Percentiles rank a stretch among this genome's conserved stretches.
Conservation (phyloP, 2,888 invertebrate species). For the Drosophila mimetica region DNA sequence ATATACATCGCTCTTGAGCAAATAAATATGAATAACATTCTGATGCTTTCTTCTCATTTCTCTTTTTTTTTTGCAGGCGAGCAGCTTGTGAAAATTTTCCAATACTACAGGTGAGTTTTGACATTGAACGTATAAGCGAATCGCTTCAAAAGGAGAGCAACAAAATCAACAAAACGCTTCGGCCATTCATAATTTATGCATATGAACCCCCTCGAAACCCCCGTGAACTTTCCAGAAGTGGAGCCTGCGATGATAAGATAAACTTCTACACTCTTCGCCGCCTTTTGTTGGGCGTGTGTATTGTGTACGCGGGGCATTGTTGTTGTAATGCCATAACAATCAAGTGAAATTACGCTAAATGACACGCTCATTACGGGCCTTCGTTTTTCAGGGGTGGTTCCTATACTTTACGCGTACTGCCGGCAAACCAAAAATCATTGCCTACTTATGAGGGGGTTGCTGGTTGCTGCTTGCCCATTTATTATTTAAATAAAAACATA, state of each 20-base stretch:
- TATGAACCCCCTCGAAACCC: slow-evolving; percentile 19
- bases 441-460: slow-evolving; percentile 62
- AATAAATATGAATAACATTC: neutral
- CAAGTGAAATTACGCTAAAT: slow-evolving; percentile 76
- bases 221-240: neutral
- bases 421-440: slow-evolving; percentile 69
- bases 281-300: slow-evolving; percentile 48
- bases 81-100: slow-evolving; percentile 6
- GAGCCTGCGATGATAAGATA: slow-evolving; percentile 69
- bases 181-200: slow-evolving; percentile 57
- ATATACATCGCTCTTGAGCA: neutral
- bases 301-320: slow-evolving; percentile 50
- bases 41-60: too few relatives aligned
- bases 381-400: slow-evolving; percentile 28
- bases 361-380: slow-evolving; percentile 74
- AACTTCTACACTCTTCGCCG: slow-evolving; percentile 52
- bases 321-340: slow-evolving; percentile 75
- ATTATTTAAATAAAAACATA: slow-evolving; percentile 76
- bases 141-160: slow-evolving; percentile 3
- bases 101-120: slow-evolving; percentile 25
- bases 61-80: slow-evolving; percentile 10
- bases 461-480: slow-evolving; percentile 61
- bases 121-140: neutral
- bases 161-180: slow-evolving; percentile 33
- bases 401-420: too few relatives aligned